Evolutionary conservation across 2,113 vertebrate species (phyloP).

Genomic region (Prinia subflava): DNA sequence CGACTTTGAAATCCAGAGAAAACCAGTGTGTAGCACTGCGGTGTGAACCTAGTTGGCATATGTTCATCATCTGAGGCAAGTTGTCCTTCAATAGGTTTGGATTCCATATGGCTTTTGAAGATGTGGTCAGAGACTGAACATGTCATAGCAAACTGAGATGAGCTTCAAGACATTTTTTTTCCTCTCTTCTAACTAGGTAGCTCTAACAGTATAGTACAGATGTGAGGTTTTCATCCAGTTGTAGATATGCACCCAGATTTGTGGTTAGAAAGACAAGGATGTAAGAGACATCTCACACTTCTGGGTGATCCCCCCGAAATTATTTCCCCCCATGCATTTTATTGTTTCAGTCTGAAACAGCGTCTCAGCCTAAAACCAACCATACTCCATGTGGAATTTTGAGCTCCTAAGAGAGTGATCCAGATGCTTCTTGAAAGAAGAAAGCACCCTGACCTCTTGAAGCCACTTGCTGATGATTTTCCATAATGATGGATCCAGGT

Average conservation of each 20-base stretch:
- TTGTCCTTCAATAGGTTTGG: background rate
- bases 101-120: background rate
- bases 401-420: background rate
- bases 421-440: background rate
- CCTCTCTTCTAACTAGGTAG: background rate
- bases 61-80: background rate
- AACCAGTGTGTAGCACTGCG: background rate
- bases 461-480: background rate
- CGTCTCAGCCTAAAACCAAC: background rate
- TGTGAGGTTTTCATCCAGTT: background rate
- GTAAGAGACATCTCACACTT: background rate
- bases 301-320: background rate
- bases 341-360: background rate
- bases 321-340: rapidly evolving
- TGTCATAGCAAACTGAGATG: background rate
- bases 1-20: conserved; percentile 13
- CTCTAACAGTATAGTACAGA: background rate
- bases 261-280: background rate
- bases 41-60: background rate
- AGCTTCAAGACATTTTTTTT: background rate
- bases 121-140: background rate
- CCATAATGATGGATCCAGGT: background rate
- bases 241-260: background rate
- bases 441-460: background rate
- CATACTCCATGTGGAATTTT: background rate